These are phyloP conservation scores for Agrochola lota DNA, from an alignment of 2,888 invertebrate genomes.

Conservation along the genomic window DNA sequence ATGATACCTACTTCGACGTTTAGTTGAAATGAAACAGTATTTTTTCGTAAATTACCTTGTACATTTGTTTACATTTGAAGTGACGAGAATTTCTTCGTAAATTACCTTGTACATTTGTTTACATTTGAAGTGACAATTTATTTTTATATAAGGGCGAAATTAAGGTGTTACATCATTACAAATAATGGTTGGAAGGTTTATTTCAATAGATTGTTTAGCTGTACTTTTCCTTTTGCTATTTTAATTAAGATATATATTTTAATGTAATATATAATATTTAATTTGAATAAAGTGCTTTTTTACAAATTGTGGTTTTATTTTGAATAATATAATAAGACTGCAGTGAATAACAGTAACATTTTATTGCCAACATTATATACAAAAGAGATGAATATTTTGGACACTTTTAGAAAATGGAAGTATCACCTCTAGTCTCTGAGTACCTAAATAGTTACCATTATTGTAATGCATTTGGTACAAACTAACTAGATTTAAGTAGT, in stretches of 20 bases:
- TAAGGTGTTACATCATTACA: conserved; percentile 82
- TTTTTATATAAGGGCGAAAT: conserved; percentile 82
- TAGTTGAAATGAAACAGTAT: conserved; percentile 84
- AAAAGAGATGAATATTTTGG: conserved; percentile 74
- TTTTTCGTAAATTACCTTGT: conserved; percentile 82
- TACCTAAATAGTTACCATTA: conserved; percentile 77
- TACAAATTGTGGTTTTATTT: conserved; percentile 73
- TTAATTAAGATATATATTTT: conserved; percentile 90
- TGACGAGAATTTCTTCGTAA: conserved; percentile 83
- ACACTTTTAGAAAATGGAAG: conserved; percentile 69
- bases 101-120: conserved; percentile 83
- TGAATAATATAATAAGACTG: conserved; percentile 46
- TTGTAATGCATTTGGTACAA: conserved; percentile 75
- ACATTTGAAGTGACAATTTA: conserved; percentile 79
- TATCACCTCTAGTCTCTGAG: conserved; percentile 69
- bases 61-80: conserved; percentile 82
- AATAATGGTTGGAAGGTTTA: conserved; percentile 86
- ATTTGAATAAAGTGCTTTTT: conserved; percentile 91
- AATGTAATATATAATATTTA: conserved; percentile 90
- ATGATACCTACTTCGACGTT: conserved; percentile 77
- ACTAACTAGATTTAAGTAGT: conserved; percentile 71
- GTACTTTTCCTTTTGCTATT: conserved; percentile 88
- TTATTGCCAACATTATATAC: conserved; percentile 85
- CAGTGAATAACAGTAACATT: conserved; percentile 66
- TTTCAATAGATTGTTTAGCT: conserved; percentile 89